These are phyloP conservation scores for Pimephales promelas DNA, from an alignment of 2,113 vertebrate genomes.

Conservation along the genomic window DNA sequence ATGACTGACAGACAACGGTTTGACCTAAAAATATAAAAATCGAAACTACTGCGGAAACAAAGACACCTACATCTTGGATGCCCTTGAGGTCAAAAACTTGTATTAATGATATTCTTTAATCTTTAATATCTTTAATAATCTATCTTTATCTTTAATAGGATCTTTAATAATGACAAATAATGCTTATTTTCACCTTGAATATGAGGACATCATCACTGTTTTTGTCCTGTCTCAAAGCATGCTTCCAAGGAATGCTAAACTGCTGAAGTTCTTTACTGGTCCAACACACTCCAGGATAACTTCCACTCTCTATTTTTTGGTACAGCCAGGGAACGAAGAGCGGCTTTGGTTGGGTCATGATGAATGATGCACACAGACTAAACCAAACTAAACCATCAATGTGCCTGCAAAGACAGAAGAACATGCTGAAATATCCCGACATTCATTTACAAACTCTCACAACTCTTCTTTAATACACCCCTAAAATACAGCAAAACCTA, in stretches of 20 bases:
- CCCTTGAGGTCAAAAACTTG: too few species aligned
- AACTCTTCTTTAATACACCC: background rate
- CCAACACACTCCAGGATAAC: constrained; percentile 82
- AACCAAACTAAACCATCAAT: background rate
- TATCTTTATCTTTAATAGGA: too few species aligned
- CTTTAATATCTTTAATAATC: too few species aligned
- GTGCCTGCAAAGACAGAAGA: background rate
- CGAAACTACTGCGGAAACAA: too few species aligned
- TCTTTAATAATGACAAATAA: background rate
- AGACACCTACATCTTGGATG: too few species aligned
- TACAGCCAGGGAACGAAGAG: constrained; percentile 84
- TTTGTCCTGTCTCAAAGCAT: constrained; percentile 80
- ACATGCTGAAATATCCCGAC: background rate
- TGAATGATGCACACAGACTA: constrained; percentile 61
- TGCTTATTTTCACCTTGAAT: constrained; percentile 76
- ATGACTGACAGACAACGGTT: too few species aligned
- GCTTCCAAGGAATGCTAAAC: constrained; percentile 88
- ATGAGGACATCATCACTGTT: constrained; percentile 76
- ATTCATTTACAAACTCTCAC: background rate
- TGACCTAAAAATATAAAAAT: too few species aligned
- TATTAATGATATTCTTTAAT: too few species aligned
- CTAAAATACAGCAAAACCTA: background rate
- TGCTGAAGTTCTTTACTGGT: constrained; percentile 66
- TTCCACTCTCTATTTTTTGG: constrained; percentile 70
- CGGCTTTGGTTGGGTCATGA: constrained; percentile 78